These are phyloP conservation scores for Carlito syrichta DNA, from an alignment of 2,113 vertebrate genomes.

Conservation along the genomic window DNA sequence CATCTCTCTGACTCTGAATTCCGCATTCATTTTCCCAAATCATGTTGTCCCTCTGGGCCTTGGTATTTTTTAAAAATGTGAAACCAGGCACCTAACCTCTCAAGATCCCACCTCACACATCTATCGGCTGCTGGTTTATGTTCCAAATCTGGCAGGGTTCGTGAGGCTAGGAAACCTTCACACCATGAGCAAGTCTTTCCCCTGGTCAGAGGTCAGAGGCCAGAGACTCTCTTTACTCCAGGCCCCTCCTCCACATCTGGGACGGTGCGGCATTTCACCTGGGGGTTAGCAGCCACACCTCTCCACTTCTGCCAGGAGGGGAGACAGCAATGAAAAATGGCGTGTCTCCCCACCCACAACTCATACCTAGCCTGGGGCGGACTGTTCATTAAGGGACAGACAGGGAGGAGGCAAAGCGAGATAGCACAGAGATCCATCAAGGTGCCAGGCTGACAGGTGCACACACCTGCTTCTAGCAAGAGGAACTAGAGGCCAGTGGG, in stretches of 20 bases:
- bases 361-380: background rate
- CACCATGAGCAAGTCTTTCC: background rate
- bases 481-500: background rate
- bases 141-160: background rate
- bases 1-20: background rate
- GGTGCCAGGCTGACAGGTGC: conserved; percentile 49
- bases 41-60: background rate
- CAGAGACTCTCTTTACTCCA: background rate
- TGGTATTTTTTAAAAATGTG: background rate
- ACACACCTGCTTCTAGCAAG: conserved; percentile 53
- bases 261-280: background rate
- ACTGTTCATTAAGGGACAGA: conserved; percentile 28
- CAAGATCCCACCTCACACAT: background rate
- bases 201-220: conserved; percentile 38
- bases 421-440: conserved; percentile 61
- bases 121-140: background rate
- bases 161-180: background rate
- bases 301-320: background rate
- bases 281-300: background rate
- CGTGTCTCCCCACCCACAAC: background rate
- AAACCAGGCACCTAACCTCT: background rate
- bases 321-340: background rate
- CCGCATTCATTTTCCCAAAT: background rate
- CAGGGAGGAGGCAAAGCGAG: conserved; percentile 23
- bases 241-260: background rate